These are phyloP conservation scores for Probosciger aterrimus DNA, from an alignment of 2,113 vertebrate species.

Conservation along the genomic window DNA sequence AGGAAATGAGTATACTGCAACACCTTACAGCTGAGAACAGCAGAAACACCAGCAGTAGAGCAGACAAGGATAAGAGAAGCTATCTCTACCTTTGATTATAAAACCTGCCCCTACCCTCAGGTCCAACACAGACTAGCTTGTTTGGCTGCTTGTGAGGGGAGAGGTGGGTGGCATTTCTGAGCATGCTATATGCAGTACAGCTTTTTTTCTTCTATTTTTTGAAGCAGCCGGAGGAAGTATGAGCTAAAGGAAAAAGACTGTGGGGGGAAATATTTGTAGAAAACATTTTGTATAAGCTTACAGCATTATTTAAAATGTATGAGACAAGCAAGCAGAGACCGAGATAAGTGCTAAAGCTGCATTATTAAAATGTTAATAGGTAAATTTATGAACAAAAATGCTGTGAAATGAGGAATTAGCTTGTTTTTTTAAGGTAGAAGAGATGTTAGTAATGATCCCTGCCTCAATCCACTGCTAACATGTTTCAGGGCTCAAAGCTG, in stretches of 20 bases:
- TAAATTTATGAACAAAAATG: background rate
- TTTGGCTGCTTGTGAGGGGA: background rate
- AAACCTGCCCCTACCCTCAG: background rate
- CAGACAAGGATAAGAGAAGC: background rate
- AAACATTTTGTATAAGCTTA: background rate
- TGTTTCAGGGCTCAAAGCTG: background rate
- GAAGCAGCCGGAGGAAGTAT: background rate
- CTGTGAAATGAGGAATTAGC: background rate
- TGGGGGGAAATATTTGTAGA: background rate
- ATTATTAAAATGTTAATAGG: background rate
- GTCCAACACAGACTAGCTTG: background rate
- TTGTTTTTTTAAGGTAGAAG: background rate
- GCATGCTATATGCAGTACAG: background rate
- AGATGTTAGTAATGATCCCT: background rate
- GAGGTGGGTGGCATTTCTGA: background rate
- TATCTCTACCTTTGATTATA: background rate
- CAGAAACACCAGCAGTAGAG: background rate
- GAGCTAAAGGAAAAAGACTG: background rate
- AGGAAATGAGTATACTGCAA: background rate
- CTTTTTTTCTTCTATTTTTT: background rate
- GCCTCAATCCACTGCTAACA: background rate
- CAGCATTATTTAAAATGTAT: background rate
- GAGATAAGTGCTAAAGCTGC: background rate
- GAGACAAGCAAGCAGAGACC: background rate
- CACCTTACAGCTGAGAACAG: background rate